phyloP scores from a whole-genome alignment of 1,140 invertebrate genomes.

The Caerostris darwini region DNA sequence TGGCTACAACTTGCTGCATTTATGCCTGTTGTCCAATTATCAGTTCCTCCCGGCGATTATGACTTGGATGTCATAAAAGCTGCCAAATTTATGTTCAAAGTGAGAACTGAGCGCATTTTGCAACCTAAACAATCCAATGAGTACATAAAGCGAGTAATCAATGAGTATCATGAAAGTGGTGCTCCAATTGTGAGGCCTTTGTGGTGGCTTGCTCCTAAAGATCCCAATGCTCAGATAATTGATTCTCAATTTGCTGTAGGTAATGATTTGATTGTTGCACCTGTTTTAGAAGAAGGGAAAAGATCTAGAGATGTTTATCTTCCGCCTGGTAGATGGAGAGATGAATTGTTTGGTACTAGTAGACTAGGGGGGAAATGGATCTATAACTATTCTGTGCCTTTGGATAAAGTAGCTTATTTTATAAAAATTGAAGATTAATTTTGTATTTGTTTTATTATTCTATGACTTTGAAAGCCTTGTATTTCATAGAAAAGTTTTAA shows the following conservation, averaged over 20 bases:
- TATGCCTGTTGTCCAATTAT: conserved; percentile 94
- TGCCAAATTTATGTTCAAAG: conserved; percentile 88
- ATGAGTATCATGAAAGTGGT: conserved; percentile 88
- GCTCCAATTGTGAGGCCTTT: conserved; percentile 91
- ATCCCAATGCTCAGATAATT: conserved; percentile 89
- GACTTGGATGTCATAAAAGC: conserved; percentile 90
- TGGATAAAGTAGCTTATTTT: conserved; percentile 92
- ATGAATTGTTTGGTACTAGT: conserved; percentile 91
- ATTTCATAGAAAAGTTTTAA: too few species aligned
- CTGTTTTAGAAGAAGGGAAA: conserved; percentile 88
- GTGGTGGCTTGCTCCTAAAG: conserved; percentile 94
- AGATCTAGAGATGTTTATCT: conserved; percentile 89
- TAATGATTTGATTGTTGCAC: conserved; percentile 94
- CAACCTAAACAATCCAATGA: conserved; percentile 71
- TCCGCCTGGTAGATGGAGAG: conserved; percentile 93
- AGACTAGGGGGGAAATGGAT: conserved; percentile 94
- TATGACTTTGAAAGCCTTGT: too few species aligned
- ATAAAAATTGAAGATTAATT: conserved; percentile 79
- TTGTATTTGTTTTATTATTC: not conserved
- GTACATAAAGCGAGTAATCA: conserved; percentile 86
- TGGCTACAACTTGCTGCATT: conserved; percentile 96
- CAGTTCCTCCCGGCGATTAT: conserved; percentile 93
- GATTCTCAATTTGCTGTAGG: conserved; percentile 95
- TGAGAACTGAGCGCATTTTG: conserved; percentile 88
- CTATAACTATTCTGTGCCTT: conserved; percentile 90